These are phyloP conservation scores for Drosophila affinis DNA, from an alignment of 2,888 invertebrate species.

Conservation along the genomic window DNA sequence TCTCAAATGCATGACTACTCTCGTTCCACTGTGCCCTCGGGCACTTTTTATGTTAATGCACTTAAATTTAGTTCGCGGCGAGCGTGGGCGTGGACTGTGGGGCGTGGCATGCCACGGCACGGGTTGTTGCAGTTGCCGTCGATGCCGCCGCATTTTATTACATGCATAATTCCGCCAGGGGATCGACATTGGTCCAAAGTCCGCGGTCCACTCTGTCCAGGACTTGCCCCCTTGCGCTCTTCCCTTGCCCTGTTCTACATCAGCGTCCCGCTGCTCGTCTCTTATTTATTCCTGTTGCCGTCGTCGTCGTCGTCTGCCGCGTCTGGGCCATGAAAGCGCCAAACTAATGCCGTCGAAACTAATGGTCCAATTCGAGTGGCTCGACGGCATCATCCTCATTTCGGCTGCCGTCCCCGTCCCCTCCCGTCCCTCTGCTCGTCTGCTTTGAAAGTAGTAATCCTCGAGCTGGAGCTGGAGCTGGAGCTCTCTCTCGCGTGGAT, in stretches of 20 bases:
- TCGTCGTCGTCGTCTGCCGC: constrained; percentile 41
- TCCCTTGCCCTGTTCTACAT: constrained; percentile 3
- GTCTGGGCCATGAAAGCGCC: constrained; percentile 69
- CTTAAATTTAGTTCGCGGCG: constrained; percentile 74
- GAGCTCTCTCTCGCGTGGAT: constrained; percentile 69
- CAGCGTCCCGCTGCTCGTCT: constrained; percentile 60
- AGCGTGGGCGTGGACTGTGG: constrained; percentile 52
- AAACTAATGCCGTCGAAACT: constrained; percentile 82
- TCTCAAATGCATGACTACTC: too few species aligned
- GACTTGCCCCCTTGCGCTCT: background rate
- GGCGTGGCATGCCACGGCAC: constrained; percentile 22
- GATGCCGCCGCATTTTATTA: constrained; percentile 79
- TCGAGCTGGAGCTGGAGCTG: constrained; percentile 9
- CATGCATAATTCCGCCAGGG: constrained; percentile 82
- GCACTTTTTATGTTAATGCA: constrained; percentile 81
- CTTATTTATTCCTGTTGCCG: constrained; percentile 67
- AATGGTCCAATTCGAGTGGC: constrained; percentile 82
- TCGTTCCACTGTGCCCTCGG: constrained; percentile 32
- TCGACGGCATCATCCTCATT: constrained; percentile 56
- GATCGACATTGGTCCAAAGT: constrained; percentile 37
- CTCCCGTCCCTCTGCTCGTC: background rate
- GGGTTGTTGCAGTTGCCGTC: constrained; percentile 50
- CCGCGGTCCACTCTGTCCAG: constrained; percentile 23
- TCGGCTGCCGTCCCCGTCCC: constrained; percentile 4
- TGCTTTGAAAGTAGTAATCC: constrained; percentile 21